Evolutionary conservation across 2,113 vertebrate genomes (phyloP), one percentile per base, ranked within the genome.

Genomic region (Eclectus roratus): DNA sequence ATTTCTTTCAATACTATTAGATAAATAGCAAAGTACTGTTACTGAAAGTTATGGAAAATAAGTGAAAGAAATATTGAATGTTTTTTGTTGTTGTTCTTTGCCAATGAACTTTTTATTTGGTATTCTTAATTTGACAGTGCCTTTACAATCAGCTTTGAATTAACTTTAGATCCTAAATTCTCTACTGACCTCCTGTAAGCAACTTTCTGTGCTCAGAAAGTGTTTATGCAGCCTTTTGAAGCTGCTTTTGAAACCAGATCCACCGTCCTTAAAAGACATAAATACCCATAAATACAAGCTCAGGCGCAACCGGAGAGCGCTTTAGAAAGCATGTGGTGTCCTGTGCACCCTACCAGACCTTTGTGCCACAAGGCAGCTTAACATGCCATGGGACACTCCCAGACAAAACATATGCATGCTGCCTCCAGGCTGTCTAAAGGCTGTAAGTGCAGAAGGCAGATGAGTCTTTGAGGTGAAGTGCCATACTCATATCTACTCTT

Each of bases 11-110:
- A 1, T 21, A 23, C 28, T 66, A 46, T 43, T 53, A 68, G n/a
- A 35, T 39, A 66, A 80, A 61, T n/a, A 33, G 11, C 29, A 47
- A 52, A 73, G 7, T 13, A 68, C 25, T 58, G 33, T 58, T 23
- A 24, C 21, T 58, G 56, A 58, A 35, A 58, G n/a, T 35, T 35
- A 35, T 13, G 4, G 33, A 58, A 58, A 58, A 58, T 35, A 35
- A 35, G 33, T 35, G 33, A 58, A 58, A 35, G 56, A 35, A 58
- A n/a, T 58, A 58, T 21, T 27, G 33, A 79, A 44, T 0, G 0
- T 41, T 31, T 80, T 84, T 37, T 65, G 16, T 7, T 37, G 18
- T 47, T 78, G 2, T 21, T 52, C 44, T 85, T 72, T 85, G 44
- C 13, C 7, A 37, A 16, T 27, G 27, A 61, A 31, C 6, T 14